These are phyloP conservation scores for Turritopsis rubra DNA, from an alignment of 30 jellyfish, hydroid and myxozoan species.

Conservation along the genomic window DNA sequence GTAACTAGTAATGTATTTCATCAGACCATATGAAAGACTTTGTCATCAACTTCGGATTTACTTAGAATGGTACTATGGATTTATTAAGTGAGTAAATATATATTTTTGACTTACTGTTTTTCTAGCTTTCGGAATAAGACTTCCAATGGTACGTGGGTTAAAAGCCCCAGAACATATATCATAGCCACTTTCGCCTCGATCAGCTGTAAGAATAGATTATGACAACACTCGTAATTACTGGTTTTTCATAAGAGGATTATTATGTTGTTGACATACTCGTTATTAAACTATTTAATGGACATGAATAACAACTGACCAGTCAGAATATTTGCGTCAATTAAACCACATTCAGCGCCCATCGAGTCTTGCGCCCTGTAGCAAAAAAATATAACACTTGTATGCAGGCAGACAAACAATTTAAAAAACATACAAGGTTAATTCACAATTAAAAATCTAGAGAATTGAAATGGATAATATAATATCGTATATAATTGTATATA, in stretches of 20 bases:
- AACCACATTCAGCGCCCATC: slow-evolving; percentile 14
- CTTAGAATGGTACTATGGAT: too few relatives aligned
- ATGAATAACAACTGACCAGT: slow-evolving; percentile 1
- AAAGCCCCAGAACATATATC: slow-evolving; percentile 31
- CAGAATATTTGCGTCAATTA: background rate
- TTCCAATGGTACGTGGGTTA: slow-evolving; percentile 9
- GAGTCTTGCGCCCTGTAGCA: slow-evolving; percentile 22
- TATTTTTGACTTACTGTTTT: background rate
- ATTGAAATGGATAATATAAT: too few relatives aligned
- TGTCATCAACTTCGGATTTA: too few relatives aligned
- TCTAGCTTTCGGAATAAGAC: slow-evolving; percentile 33
- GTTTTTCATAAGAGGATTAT: background rate
- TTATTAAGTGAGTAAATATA: too few relatives aligned
- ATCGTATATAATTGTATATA: too few relatives aligned
- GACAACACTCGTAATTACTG: background rate
- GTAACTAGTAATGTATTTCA: too few relatives aligned
- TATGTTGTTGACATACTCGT: background rate
- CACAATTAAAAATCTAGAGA: too few relatives aligned
- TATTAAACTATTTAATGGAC: too few relatives aligned
- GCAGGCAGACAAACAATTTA: too few relatives aligned
- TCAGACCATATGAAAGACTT: too few relatives aligned
- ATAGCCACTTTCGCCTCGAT: background rate
- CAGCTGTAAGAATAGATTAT: background rate
- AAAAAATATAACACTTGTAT: background rate
- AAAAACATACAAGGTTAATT: too few relatives aligned